These are phyloP conservation scores for Craterocephalus amniculus DNA, from an alignment of 2,797 vertebrate species.

Conservation along the genomic window DNA sequence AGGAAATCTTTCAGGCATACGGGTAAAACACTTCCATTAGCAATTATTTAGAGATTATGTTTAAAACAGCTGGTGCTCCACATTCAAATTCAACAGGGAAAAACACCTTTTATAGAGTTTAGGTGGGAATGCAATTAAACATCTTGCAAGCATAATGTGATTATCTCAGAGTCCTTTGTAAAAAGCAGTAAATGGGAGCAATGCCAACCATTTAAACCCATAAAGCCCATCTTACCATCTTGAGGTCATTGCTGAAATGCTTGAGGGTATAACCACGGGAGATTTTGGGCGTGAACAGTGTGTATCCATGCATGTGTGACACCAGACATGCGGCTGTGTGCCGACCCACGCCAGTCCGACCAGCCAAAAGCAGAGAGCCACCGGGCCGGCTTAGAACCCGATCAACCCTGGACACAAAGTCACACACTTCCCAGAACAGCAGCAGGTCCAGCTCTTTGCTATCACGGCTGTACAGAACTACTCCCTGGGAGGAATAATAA, in stretches of 20 bases:
- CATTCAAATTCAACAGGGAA: constrained; percentile 19
- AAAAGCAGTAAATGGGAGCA: constrained; percentile 1
- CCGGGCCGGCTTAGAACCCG: constrained; percentile 92
- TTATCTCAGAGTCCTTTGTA: constrained; percentile 11
- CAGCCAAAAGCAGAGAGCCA: constrained; percentile 93
- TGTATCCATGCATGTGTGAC: constrained; percentile 93
- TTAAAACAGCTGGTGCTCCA: neutral
- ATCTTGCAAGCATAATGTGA: constrained; percentile 3
- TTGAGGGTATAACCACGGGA: constrained; percentile 91
- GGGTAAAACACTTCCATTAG: neutral
- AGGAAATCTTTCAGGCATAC: neutral
- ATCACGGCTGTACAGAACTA: constrained; percentile 92
- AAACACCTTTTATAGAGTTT: neutral
- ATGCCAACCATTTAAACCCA: neutral
- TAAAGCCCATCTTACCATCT: constrained; percentile 82
- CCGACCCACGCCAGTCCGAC: constrained; percentile 93
- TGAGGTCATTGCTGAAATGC: constrained; percentile 95
- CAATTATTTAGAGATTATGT: neutral
- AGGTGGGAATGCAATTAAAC: constrained; percentile 1
- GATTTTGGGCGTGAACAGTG: constrained; percentile 90
- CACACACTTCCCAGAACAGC: constrained; percentile 93
- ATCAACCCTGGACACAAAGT: constrained; percentile 90
- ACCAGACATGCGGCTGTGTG: constrained; percentile 90
- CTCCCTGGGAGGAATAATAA: constrained; percentile 79
- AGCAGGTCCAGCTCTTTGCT: constrained; percentile 92